Evolutionary conservation across 2,113 vertebrate species (phyloP).

Genomic region (Regulus satrapa): DNA sequence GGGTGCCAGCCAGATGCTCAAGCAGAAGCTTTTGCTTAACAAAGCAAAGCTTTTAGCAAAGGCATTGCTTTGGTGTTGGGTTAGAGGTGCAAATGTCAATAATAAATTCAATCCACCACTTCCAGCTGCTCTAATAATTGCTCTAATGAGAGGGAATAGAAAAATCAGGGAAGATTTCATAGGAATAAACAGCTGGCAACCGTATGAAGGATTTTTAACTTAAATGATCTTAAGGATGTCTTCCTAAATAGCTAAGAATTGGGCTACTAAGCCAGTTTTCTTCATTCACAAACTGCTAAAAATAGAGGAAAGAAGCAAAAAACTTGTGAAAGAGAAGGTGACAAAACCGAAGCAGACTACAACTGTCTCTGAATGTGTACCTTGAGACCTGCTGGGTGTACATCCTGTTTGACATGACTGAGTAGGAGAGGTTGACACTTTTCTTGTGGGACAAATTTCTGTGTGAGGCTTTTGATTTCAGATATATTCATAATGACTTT

Average conservation of each 20-base stretch:
- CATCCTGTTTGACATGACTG: conserved; percentile 75
- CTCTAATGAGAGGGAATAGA: background rate
- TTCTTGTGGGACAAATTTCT: background rate
- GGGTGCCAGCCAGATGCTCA: background rate
- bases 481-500: background rate
- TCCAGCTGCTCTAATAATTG: background rate
- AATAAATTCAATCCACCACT: background rate
- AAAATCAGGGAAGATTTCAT: background rate
- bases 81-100: background rate
- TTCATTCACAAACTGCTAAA: conserved; percentile 6
- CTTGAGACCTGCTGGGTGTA: conserved; percentile 45
- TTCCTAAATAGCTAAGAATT: background rate
- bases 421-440: conserved; percentile 73
- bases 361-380: conserved; percentile 22
- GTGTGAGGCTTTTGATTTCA: background rate
- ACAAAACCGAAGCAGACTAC: conserved; percentile 29
- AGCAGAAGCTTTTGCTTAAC: background rate
- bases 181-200: background rate
- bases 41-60: background rate
- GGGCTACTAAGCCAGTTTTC: background rate
- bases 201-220: background rate
- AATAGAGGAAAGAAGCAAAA: background rate
- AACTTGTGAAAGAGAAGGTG: conserved; percentile 34
- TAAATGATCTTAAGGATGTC: background rate
- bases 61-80: background rate